Evolutionary conservation across 1,140 invertebrate species (phyloP), one percentile per base, ranked within the genome.

Genomic region (Bombus consobrinus): DNA sequence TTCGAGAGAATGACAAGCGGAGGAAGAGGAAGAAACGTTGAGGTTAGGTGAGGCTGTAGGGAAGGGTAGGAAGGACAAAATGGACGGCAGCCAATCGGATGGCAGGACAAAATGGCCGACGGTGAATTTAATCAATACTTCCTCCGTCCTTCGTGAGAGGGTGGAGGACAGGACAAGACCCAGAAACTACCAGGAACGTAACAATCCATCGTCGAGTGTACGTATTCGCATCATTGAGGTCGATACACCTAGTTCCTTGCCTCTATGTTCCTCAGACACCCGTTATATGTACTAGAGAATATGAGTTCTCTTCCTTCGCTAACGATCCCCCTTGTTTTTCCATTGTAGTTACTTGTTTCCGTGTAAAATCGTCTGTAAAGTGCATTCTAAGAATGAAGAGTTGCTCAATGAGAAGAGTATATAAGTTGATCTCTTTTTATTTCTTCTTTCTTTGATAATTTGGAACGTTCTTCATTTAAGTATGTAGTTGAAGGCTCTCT

Each of bases 81-180:
- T 95, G 95, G 95, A 92, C 90, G 94, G 73, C 93, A 83, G 73
- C 94, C 94, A 95, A 95, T 95, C 90, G 88, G 92, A 87, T 85
- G 72, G 79, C 80, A 81, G 81, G 82, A 82, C 91, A 95, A 95
- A 93, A 95, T 95, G 95, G 95, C 94, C 92, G 93, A 91, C 88
- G 77, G 92, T 93, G 92, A 93, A 94, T 95, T 95, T 95, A 94
- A 95, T 95, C 95, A 95, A 95, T 95, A 95, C 91, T 89, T 93
- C 90, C 91, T 91, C 89, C 87, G 89, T 88, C 88, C 90, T 91
- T 81, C 88, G 88, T 89, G 88, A 72, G 79, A 75, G 82, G 87
- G 88, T 91, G 92, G 90, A 91, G 88, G 92, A 92, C 87, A 86
- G 85, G 87, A 73, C 85, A 81, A 89, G 83, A 81, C 78, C 71